Conservation (phyloP, 1,140 invertebrate species). For the Bombus sibiricus region DNA sequence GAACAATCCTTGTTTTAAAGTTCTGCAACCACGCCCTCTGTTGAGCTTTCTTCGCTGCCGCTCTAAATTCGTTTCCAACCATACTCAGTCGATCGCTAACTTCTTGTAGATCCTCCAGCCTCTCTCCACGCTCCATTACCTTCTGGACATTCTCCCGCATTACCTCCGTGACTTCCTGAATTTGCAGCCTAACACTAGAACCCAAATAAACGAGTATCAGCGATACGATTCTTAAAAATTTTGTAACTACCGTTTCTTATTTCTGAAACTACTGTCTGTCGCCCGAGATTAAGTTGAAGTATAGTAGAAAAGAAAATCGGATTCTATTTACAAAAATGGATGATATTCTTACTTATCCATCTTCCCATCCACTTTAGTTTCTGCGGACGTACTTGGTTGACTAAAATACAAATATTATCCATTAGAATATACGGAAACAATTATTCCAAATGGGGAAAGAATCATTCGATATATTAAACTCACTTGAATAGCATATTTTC, state of each 20-base stretch:
- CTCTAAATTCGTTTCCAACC: slow-evolving; percentile 82
- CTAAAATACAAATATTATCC: slow-evolving; percentile 54
- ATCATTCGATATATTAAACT: slow-evolving; percentile 26
- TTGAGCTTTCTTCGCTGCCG: slow-evolving; percentile 81
- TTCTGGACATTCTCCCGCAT: slow-evolving; percentile 85
- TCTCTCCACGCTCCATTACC: slow-evolving; percentile 84
- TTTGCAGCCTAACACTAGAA: slow-evolving; percentile 82
- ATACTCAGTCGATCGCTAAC: slow-evolving; percentile 82
- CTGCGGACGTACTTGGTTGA: slow-evolving; percentile 68
- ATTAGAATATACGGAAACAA: slow-evolving; percentile 8
- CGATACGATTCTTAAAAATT: neutral
- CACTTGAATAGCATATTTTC: slow-evolving; percentile 77
- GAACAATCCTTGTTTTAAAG: slow-evolving; percentile 77
- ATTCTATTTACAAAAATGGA: neutral
- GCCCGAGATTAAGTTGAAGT: too few relatives aligned
- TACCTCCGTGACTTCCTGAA: slow-evolving; percentile 84
- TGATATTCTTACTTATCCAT: slow-evolving; percentile 71
- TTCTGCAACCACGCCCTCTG: slow-evolving; percentile 83
- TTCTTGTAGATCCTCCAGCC: slow-evolving; percentile 83
- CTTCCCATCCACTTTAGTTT: slow-evolving; percentile 72
- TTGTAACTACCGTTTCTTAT: neutral
- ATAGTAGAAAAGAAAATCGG: neutral
- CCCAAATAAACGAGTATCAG: neutral
- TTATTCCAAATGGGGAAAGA: neutral
- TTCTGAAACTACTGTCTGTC: neutral